Conservation (phyloP, 1,140 invertebrate species). For the Macrotrachela quadricornifera region DNA sequence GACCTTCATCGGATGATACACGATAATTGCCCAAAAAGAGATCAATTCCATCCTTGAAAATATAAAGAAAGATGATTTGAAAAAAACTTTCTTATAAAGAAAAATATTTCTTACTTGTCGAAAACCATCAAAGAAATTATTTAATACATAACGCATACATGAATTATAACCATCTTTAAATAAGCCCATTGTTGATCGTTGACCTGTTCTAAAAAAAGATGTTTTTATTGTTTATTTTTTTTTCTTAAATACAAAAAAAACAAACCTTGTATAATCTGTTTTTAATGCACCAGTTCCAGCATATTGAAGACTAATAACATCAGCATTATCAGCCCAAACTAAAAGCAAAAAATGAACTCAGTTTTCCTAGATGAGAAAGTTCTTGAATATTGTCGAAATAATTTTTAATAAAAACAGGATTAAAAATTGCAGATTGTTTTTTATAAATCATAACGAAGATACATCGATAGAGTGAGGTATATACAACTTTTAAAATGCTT, state of each 20-base stretch:
- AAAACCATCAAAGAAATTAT: constrained; percentile 89
- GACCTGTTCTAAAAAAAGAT: constrained; percentile 49
- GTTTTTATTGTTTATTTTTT: not conserved
- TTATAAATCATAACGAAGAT: too few species aligned
- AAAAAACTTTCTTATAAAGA: not conserved
- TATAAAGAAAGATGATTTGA: not conserved
- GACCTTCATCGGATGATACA: constrained; percentile 31
- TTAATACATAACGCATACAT: constrained; percentile 74
- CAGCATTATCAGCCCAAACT: constrained; percentile 96
- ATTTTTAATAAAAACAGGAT: not conserved
- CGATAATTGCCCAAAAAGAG: constrained; percentile 69
- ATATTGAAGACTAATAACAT: constrained; percentile 75
- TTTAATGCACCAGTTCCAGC: constrained; percentile 90
- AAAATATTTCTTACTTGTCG: constrained; percentile 44
- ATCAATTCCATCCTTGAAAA: constrained; percentile 63
- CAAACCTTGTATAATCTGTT: constrained; percentile 67
- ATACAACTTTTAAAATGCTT: too few species aligned
- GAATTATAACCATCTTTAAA: constrained; percentile 75
- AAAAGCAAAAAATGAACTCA: too few species aligned
- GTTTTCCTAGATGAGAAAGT: too few species aligned
- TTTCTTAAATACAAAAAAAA: not conserved
- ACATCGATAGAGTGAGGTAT: too few species aligned
- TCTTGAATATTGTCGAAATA: too few species aligned
- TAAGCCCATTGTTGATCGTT: constrained; percentile 60
- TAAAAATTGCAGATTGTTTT: constrained; percentile 30